Base-by-base conservation (phyloP, 2,113 vertebrate species). In the Apodemus sylvaticus region DNA sequence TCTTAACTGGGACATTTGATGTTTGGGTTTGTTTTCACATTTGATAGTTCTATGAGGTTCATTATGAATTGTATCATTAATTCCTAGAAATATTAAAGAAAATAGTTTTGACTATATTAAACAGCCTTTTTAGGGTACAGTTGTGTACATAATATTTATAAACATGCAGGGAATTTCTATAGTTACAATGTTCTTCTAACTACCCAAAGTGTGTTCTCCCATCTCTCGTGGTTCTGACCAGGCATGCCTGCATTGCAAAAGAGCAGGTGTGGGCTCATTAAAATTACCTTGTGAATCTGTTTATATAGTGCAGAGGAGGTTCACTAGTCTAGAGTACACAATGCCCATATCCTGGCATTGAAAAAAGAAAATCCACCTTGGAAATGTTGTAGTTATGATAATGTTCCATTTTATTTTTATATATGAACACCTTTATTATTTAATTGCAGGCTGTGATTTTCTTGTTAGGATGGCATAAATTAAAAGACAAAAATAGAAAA, bases 401-500 rank as follows among this genome's bases (percentile, higher is more conserved):
- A 64, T 87, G 24, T 73, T 45, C 14, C 92, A 77, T 92, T 91
- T 66, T 76, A 39, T 94, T 86, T 68, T 20, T 29, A 3, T 71
- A 31, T 53, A 60, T 10, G 26, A 12, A 70, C 83, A 78, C 48
- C 51, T 16, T 91, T 81, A 51, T 34, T 89, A 70, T n/a, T 91
- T 58, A 94, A 62, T 82, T 58, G 53, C 12, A 91, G 93, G 1
- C 7, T 81, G 53, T 62, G 51, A 79, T 70, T 86, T 66, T 74
- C 20, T 86, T 94, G n/a, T 93, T 3, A 45, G 71, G n/a, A 31
- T 78, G 74, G 26, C 58, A 93, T 22, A 89, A 73, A 89, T 68
- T 86, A 86, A 93, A 94, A 92, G 91, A 29, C 58, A 4, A 48
- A 88, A 92, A 93, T 36, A 93, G 1, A 90, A 31, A 83, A 77